Evolutionary conservation across 2,797 vertebrate genomes (phyloP).

Genomic region (Halcyon leucocephala): DNA sequence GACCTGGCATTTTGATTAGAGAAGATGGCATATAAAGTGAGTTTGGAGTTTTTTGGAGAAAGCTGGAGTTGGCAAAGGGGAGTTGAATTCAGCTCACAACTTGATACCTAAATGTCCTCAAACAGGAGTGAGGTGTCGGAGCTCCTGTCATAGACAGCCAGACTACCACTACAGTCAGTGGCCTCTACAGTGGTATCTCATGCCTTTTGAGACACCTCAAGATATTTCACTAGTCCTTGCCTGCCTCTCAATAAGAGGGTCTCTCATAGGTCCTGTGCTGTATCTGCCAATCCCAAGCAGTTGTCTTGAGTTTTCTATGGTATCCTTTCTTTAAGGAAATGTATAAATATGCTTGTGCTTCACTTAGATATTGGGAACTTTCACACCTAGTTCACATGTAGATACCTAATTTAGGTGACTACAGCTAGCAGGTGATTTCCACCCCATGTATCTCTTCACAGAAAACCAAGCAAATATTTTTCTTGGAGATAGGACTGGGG

Average conservation of each 20-base stretch:
- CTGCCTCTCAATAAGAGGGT: background rate
- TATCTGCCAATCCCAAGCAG: background rate
- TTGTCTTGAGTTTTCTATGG: background rate
- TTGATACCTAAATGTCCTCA: background rate
- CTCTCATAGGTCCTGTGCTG: background rate
- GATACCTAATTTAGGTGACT: background rate
- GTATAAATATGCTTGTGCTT: background rate
- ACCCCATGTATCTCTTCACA: background rate
- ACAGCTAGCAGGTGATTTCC: background rate
- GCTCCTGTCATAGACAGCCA: background rate
- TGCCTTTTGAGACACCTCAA: background rate
- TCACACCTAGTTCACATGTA: background rate
- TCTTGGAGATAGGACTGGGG: rapidly evolving
- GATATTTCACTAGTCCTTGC: background rate
- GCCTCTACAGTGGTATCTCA: background rate
- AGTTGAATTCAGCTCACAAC: background rate
- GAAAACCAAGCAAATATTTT: background rate
- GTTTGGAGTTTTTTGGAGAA: background rate
- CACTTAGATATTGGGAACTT: background rate
- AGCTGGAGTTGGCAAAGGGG: background rate
- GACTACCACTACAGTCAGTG: background rate
- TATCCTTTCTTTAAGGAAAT: background rate
- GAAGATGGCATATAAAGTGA: background rate
- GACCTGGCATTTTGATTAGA: background rate
- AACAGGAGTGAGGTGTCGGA: background rate